These are phyloP conservation scores for Heliothis peltigera DNA, from an alignment of 2,888 invertebrate species.

Conservation along the genomic window DNA sequence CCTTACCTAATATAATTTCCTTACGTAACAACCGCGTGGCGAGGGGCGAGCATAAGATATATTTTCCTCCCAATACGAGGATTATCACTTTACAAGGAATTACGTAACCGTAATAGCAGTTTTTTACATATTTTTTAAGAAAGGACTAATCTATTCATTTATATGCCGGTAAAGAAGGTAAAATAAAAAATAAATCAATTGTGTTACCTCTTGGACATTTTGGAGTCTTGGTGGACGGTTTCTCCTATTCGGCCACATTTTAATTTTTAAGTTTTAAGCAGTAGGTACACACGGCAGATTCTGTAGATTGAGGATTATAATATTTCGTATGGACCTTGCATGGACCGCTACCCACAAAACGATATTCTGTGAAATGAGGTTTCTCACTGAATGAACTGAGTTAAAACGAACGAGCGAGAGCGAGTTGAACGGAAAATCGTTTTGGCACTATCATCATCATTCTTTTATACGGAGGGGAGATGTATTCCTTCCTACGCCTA, in stretches of 20 bases:
- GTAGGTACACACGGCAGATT: no score
- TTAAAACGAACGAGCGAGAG: background rate
- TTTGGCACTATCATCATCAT: conserved; percentile 25
- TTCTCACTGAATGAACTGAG: conserved; percentile 13
- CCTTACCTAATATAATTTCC: conserved; percentile 82
- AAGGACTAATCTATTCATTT: conserved; percentile 23
- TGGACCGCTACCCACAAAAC: conserved; percentile 18
- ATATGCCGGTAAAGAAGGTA: conserved; percentile 27
- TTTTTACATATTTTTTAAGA: conserved; percentile 49
- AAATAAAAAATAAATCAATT: background rate
- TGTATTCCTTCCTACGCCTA: no score
- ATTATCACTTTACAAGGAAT: conserved; percentile 57
- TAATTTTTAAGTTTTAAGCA: no score
- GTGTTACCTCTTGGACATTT: conserved; percentile 45
- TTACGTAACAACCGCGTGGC: conserved; percentile 83
- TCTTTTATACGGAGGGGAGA: no score
- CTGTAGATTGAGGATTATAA: no score
- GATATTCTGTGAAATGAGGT: conserved; percentile 10
- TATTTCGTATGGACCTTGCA: no score
- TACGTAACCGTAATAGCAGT: conserved; percentile 62
- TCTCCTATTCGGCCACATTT: conserved; percentile 41
- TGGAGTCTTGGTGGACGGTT: background rate
- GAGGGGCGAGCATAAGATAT: conserved; percentile 65
- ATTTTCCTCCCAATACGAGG: conserved; percentile 42
- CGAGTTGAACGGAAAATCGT: no score